Evolutionary conservation across 2,797 vertebrate species (phyloP).

Genomic region (Enoplosus armatus): DNA sequence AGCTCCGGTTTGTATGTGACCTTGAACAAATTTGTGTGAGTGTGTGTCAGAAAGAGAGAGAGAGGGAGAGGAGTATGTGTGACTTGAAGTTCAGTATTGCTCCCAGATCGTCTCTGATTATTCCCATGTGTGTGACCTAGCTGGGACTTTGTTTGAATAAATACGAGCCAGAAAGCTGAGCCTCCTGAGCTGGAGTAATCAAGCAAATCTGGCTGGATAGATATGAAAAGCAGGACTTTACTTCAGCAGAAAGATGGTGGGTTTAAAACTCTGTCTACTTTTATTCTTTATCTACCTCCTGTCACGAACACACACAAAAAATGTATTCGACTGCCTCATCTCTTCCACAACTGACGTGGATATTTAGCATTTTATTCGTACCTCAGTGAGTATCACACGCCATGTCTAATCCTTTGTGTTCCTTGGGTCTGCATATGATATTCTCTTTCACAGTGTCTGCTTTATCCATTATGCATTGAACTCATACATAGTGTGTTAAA

Average conservation of each 20-base stretch:
- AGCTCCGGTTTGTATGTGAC: constrained; percentile 23
- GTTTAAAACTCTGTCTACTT: constrained; percentile 35
- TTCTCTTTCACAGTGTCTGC: constrained; percentile 68
- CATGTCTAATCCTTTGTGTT: constrained; percentile 71
- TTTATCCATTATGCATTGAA: constrained; percentile 75
- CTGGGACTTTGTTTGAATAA: constrained; percentile 69
- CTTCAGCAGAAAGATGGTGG: constrained; percentile 21
- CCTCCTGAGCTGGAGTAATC: constrained; percentile 65
- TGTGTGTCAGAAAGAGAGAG: constrained; percentile 16
- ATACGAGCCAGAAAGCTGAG: constrained; percentile 59
- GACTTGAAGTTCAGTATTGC: constrained; percentile 61
- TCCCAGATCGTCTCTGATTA: constrained; percentile 72
- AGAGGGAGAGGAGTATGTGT: constrained; percentile 26
- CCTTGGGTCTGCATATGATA: constrained; percentile 63
- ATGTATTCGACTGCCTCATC: constrained; percentile 18
- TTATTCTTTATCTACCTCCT: constrained; percentile 13
- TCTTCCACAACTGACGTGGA: constrained; percentile 34
- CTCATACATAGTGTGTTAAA: constrained; percentile 60
- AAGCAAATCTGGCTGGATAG: constrained; percentile 53
- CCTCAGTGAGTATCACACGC: constrained; percentile 57
- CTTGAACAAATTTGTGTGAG: constrained; percentile 25
- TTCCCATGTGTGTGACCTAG: constrained; percentile 78
- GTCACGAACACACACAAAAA: constrained; percentile 29
- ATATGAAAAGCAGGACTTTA: constrained; percentile 44
- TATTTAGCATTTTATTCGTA: constrained; percentile 68